phyloP scores from a whole-genome alignment of 2,888 invertebrate genomes.

The Melitaea athalia region DNA sequence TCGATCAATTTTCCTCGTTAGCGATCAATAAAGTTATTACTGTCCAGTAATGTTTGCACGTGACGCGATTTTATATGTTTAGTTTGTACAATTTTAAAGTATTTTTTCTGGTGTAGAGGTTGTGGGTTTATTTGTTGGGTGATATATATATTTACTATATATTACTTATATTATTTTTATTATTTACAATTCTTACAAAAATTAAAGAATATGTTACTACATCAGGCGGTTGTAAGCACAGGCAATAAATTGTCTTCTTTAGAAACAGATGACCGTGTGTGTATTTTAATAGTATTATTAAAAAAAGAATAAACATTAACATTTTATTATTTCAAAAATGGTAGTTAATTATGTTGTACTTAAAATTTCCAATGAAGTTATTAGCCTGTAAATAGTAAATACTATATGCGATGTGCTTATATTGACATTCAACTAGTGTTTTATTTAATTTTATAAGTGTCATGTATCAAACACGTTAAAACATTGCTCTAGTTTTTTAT shows the following conservation, averaged over 20 bases:
- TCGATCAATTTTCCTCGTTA: constrained; percentile 47
- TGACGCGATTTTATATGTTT: constrained; percentile 30
- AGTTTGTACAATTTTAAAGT: constrained; percentile 7
- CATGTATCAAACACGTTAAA: neutral
- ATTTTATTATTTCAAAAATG: too few relatives aligned
- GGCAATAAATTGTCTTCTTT: too few relatives aligned
- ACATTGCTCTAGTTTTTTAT: neutral
- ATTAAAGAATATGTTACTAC: too few relatives aligned
- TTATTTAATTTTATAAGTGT: constrained; percentile 17
- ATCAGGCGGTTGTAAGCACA: too few relatives aligned
- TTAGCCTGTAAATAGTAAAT: constrained; percentile 45
- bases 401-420: constrained; percentile 26
- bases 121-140: too few relatives aligned
- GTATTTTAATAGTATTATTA: too few relatives aligned
- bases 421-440: constrained; percentile 21
- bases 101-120: too few relatives aligned
- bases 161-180: too few relatives aligned
- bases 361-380: constrained; percentile 69
- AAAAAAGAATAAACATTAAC: too few relatives aligned
- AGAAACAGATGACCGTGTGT: too few relatives aligned
- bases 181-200: too few relatives aligned
- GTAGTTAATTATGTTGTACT: constrained; percentile 6
- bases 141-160: too few relatives aligned
- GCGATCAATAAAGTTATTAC: constrained; percentile 72
- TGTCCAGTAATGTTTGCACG: constrained; percentile 23